Evolutionary conservation across 2,888 invertebrate genomes (phyloP), one percentile per base, ranked within the genome.

Genomic region (Aproaerema taeniolella): DNA sequence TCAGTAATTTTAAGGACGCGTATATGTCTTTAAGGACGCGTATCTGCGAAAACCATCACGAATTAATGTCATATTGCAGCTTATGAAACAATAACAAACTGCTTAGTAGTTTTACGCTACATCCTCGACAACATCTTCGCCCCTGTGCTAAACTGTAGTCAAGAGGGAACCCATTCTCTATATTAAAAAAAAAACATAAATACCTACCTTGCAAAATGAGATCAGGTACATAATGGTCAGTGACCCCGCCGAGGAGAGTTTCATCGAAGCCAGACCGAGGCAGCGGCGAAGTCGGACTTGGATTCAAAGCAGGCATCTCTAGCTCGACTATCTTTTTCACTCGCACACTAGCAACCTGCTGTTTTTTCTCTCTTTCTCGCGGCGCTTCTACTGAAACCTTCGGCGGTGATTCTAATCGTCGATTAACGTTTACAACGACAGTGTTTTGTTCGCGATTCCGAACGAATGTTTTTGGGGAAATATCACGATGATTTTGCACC

Each of bases 181-280:
- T n/a, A n/a, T n/a, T n/a, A n/a, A n/a, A n/a, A n/a, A n/a, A n/a
- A n/a, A n/a, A n/a, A n/a, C n/a, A n/a, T n/a, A n/a, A n/a, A n/a
- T n/a, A n/a, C 51, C 68, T 43, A 80, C 90, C 92, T 86, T 95
- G 95, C 58, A 94, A 83, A 46, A 93, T 90, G 89, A 94, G 90
- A 82, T 92, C 91, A 57, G 93, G 89, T 66, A 92, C 88, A 68
- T 92, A 93, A 58, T 90, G 90, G 60, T 91, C 89, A 41, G 88
- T 88, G 34, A 91, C 74, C 31, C 89, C 90, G 15, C 91, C 88
- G 47, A 92, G 82, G 40, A 92, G 65, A 15, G 91, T 89, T 2
- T 82, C 83, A 39, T 89, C 88, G 56, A 89, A 91, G 0, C 89
- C 90, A 1, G 87, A 71, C 2, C 53, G 43, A 28, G 45, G 30